Evolutionary conservation across 2,113 vertebrate species (phyloP).

Genomic region (Collichthys lucidus): DNA sequence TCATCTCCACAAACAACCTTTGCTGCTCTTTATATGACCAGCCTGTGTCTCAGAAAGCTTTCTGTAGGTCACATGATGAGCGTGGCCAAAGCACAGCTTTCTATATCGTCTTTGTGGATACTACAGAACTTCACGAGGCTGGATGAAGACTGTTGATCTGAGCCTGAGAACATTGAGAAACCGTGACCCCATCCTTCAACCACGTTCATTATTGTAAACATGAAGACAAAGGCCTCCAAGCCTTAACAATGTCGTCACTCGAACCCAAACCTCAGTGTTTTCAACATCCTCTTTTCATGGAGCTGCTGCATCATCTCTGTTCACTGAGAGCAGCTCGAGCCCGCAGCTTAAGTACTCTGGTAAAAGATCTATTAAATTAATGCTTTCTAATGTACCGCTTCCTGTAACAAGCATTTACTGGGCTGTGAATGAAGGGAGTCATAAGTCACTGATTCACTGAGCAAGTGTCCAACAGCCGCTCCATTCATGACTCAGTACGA

Average conservation of each 20-base stretch:
- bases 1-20: too few relatives aligned
- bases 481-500: constrained; percentile 35
- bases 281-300: too few relatives aligned
- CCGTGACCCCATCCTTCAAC: neutral
- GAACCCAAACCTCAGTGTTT: neutral
- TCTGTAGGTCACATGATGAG: too few relatives aligned
- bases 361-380: constrained; percentile 45
- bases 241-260: too few relatives aligned
- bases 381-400: constrained; percentile 29
- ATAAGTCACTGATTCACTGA: constrained; percentile 45
- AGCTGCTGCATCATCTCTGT: too few relatives aligned
- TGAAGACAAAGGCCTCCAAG: neutral
- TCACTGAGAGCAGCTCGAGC: constrained; percentile 14
- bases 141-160: too few relatives aligned
- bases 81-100: too few relatives aligned
- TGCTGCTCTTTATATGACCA: too few relatives aligned
- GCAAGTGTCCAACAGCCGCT: constrained; percentile 4
- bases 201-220: neutral
- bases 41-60: too few relatives aligned
- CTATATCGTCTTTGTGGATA: too few relatives aligned
- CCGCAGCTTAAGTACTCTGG: constrained; percentile 11
- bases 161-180: too few relatives aligned
- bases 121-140: too few relatives aligned
- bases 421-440: constrained; percentile 27
- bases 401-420: constrained; percentile 50